Percentiles rank a stretch among this genome's conserved stretches.
Conservation (phyloP, 2,888 invertebrate species). For the Strigamia maritima region DNA sequence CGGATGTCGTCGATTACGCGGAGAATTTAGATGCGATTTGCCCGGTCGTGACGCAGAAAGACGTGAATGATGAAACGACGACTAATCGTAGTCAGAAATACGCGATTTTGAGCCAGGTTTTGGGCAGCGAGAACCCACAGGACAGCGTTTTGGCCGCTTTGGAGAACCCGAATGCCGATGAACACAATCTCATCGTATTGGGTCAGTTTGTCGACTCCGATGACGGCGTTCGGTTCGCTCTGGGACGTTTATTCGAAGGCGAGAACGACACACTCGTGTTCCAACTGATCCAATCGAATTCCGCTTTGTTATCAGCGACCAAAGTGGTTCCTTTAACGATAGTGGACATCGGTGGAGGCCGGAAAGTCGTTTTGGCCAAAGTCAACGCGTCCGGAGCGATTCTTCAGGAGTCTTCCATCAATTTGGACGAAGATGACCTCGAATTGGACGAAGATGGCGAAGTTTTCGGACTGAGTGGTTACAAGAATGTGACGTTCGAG, state of each 20-base stretch:
- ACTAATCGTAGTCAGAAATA: not conserved
- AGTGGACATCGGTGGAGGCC: slow-evolving; percentile 59
- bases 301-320: not conserved
- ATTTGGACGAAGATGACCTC: not conserved
- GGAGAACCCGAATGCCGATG: not conserved
- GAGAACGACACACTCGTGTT: slow-evolving; percentile 66
- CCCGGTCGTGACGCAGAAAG: not conserved
- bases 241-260: slow-evolving; percentile 70
- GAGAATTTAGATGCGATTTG: not conserved
- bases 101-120: slow-evolving; percentile 9
- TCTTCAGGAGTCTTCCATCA: not conserved
- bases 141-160: not conserved
- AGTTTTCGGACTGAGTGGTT: not conserved
- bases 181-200: slow-evolving; percentile 60
- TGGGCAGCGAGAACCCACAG: slow-evolving; percentile 7
- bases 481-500: not conserved
- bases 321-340: slow-evolving; percentile 67
- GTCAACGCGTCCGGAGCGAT: slow-evolving; percentile 22
- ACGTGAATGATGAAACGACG: not conserved
- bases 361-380: slow-evolving; percentile 57
- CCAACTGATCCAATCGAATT: slow-evolving; percentile 47
- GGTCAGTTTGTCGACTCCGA: slow-evolving; percentile 73
- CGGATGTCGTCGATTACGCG: not conserved
- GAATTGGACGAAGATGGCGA: not conserved
- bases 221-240: slow-evolving; percentile 63